Base-by-base conservation (phyloP, 92 coral and sea anemone genomes). In the Umimayanthus chanpuru region DNA sequence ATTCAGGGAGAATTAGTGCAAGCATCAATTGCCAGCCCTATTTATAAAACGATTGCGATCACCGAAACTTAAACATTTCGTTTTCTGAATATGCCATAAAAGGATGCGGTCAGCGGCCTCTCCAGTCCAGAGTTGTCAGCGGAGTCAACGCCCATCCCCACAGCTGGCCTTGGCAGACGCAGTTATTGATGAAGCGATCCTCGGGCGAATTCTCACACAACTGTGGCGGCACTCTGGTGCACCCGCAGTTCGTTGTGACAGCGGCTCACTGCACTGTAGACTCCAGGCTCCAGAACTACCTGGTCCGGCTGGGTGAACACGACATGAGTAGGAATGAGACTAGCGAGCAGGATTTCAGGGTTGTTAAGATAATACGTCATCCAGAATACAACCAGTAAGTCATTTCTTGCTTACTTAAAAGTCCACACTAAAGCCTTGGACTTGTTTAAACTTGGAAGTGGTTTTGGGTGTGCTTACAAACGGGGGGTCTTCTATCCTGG, bases 91-190 rank as follows among this genome's bases (percentile, higher is more conserved):
- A 39, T 36, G 6, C 20, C 61, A 38, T 21, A 12, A 39, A 23
- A 81, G 86, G 86, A 41, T 81, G 86, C 36, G 86, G 86, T 65
- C 73, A 43, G 56, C 86, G 86, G 7, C 86, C 86, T 23, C 55
- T 81, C 32, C 73, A 81, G 76, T 81, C 86, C 4, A 40, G 86
- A 61, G 86, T 81, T 58, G 86, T 81, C 61, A 66, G 76, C 55
- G 86, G 86, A 64, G 55, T 66, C 15, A 66, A 81, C 58, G 86
- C 86, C 21, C 8, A 58, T 66, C 56, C 75, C 55, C 86, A 81
- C 56, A 81, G 86, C 75, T 81, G 86, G 86, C 86, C 86, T 38
- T 81, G 86, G 86, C 76, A 66, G 10, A 58, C 39, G 40, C 50
- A 81, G 86, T 65, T 81, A 20, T 41, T 81, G 53, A 66, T 23